A percentile compares a stretch with the other conserved stretches of the same genome.
Evolutionary conservation across 2,888 invertebrate genomes (phyloP).

Genomic region (Cephus sareptanus): DNA sequence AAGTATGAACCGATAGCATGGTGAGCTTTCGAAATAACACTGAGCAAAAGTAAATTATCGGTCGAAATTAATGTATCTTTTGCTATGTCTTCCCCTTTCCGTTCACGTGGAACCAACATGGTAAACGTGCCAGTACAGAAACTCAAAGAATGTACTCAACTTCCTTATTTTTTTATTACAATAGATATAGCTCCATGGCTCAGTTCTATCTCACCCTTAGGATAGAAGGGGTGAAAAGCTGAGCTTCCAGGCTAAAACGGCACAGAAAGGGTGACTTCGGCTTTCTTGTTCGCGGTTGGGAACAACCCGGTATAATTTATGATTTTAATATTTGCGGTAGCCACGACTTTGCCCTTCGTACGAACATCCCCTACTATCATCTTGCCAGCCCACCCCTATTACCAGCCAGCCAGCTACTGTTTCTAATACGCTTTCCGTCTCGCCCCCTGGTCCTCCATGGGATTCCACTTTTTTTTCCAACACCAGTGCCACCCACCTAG

Average conservation of each 20-base stretch:
- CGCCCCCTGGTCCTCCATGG: conserved; percentile 8
- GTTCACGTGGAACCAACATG: background rate
- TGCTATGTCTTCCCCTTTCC: background rate
- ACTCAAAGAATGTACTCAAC: conserved; percentile 28
- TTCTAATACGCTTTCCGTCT: conserved; percentile 21
- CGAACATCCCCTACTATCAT: conserved; percentile 1
- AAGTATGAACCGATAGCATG: too few species aligned
- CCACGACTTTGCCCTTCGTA: background rate
- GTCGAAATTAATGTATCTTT: background rate
- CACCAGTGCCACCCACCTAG: conserved; percentile 1
- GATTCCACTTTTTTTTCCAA: conserved; percentile 14
- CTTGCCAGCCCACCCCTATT: background rate
- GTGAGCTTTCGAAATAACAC: background rate
- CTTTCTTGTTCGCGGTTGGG: background rate
- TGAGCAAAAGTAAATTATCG: background rate
- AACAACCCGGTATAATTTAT: conserved; percentile 32
- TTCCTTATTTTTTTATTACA: conserved; percentile 34
- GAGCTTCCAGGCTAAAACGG: background rate
- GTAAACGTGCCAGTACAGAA: conserved; percentile 31
- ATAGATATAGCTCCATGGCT: background rate
- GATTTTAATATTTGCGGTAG: conserved; percentile 36
- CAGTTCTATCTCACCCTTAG: background rate
- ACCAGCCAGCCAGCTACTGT: background rate
- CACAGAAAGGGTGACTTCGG: background rate
- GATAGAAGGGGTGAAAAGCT: background rate